Base-by-base conservation (phyloP, 2,888 invertebrate species). In the Copidosoma aretas region DNA sequence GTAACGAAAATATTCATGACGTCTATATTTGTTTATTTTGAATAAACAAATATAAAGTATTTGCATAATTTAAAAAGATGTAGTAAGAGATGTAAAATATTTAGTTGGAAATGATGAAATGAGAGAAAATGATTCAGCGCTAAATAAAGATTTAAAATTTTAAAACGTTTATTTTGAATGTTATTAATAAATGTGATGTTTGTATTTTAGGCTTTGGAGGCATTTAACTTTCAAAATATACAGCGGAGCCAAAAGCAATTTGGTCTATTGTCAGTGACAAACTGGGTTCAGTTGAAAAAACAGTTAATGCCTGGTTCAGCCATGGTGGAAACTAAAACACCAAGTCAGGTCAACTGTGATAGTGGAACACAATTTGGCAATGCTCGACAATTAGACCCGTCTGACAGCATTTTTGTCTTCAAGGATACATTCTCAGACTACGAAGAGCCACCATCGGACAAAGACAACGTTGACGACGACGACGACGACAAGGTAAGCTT, bases 341-440 rank as follows among this genome's bases (percentile, higher is more conserved):
- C 60, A 58, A 59, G 52, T 59, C 57, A 66, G 24, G 49, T 49
- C 21, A 15, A 21, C 25, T 46, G 64, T 52, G 67, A 83, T 69
- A 75, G 73, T 51, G 81, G 83, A 74, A 83, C 83, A 61, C 83
- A 83, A 75, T 82, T 83, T 74, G 83, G 83, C 73, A 82, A 83
- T 73, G 67, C 74, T 22, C 77, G 83, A 57, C 68, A 73, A 64
- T 75, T 83, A 68, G 81, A 83, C 12, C 76, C 78, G 59, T 82
- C 83, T 17, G 82, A 83, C 24, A 78, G 81, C 75, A 79, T 83
- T 75, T 83, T 83, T 69, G 83, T 83, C 66, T 83, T 83, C 77
- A 82, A 83, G 76, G 76, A 77, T 60, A 78, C 81, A 3, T 56
- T 73, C 60, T 82, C 83, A 32, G 83, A 83, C 74, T 83, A 83